These are phyloP conservation scores for Drosophila aff. DNA, from an alignment of 1,140 invertebrate genomes.

Conservation along the genomic window DNA sequence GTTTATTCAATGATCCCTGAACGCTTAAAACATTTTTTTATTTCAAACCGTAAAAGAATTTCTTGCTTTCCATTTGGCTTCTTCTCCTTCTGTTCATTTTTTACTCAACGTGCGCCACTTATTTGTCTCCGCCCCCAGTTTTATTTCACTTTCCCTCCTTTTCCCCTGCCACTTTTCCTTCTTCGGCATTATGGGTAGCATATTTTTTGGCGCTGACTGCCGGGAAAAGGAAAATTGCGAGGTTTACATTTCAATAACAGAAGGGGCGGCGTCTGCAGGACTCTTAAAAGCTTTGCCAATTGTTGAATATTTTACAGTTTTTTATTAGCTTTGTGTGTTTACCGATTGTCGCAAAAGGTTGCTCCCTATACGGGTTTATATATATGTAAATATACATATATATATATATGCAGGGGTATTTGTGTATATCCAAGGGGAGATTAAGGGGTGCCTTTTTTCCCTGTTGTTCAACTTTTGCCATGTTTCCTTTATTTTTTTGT, in stretches of 20 bases:
- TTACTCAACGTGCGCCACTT: conserved; percentile 35
- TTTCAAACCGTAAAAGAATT: background rate
- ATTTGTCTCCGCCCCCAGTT: conserved; percentile 23
- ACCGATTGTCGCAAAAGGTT: conserved; percentile 56
- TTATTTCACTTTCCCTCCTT: conserved; percentile 12
- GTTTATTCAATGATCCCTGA: conserved; percentile 7
- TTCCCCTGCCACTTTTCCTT: background rate
- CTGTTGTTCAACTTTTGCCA: conserved; percentile 12
- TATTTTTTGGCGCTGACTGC: conserved; percentile 40
- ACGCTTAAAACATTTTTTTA: conserved; percentile 24
- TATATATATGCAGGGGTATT: background rate
- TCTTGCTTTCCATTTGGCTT: background rate
- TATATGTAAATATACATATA: background rate
- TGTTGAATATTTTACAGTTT: conserved; percentile 79
- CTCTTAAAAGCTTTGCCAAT: conserved; percentile 78
- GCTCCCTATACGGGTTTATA: conserved; percentile 1
- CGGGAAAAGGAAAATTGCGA: conserved; percentile 37
- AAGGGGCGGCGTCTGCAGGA: conserved; percentile 32
- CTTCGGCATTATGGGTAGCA: conserved; percentile 47
- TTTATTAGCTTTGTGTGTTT: conserved; percentile 75
- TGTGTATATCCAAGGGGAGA: conserved; percentile 3
- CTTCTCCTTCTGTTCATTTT: conserved; percentile 11
- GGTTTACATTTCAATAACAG: conserved; percentile 60
- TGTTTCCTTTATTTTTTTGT: conserved; percentile 14
- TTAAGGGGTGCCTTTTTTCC: conserved; percentile 19